Percentiles rank a stretch among this genome's conserved stretches.
Evolutionary conservation across 2,797 vertebrate genomes (phyloP).

Genomic region (Mormyrus proboscirostris): DNA sequence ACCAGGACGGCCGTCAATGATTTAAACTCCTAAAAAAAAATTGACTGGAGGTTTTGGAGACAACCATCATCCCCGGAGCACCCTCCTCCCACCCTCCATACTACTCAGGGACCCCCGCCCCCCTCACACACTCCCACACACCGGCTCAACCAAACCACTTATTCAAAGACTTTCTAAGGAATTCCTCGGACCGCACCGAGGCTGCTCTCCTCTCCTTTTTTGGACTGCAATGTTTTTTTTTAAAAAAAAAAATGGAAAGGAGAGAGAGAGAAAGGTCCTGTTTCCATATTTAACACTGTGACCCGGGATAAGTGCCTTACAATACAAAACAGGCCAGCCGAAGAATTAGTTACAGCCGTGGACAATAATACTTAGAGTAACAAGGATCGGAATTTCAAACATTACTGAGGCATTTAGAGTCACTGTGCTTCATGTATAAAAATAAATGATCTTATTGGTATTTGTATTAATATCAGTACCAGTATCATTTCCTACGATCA

Average conservation of each 20-base stretch:
- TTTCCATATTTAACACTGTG: constrained; percentile 62
- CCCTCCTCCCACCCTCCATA: constrained; percentile 51
- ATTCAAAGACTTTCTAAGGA: constrained; percentile 57
- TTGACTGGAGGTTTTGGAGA: constrained; percentile 60
- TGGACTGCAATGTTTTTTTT: constrained; percentile 63
- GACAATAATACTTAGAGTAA: not conserved
- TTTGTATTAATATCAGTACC: not conserved
- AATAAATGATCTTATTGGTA: not conserved
- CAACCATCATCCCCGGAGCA: constrained; percentile 62
- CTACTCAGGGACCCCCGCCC: constrained; percentile 21
- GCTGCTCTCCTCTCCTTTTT: constrained; percentile 70
- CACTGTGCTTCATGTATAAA: not conserved
- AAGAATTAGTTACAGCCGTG: not conserved
- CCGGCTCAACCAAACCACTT: constrained; percentile 53
- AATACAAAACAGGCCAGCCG: not conserved
- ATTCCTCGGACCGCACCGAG: constrained; percentile 54
- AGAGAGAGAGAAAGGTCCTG: constrained; percentile 36
- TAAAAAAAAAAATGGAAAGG: constrained; percentile 41
- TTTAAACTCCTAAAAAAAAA: constrained; percentile 58
- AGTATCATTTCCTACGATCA: not conserved
- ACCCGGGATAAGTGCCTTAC: constrained; percentile 46
- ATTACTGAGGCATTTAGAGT: not conserved
- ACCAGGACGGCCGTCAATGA: constrained; percentile 50
- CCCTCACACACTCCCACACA: constrained; percentile 25
- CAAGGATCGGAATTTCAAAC: not conserved